Evolutionary conservation across 2,888 invertebrate species (phyloP).

Genomic region (Drosophila bunnanda): DNA sequence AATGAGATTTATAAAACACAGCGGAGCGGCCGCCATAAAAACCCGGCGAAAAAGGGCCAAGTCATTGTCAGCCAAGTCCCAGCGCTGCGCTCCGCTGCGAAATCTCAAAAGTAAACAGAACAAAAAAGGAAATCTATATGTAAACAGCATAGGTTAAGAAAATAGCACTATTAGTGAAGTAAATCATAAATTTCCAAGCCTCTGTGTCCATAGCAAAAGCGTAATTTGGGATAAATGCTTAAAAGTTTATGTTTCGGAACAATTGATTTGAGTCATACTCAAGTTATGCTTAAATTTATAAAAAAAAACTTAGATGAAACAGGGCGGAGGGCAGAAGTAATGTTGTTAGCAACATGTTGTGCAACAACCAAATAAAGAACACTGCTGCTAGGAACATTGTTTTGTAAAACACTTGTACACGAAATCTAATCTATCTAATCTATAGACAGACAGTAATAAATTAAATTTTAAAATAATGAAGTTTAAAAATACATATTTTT

Average conservation of each 20-base stretch:
- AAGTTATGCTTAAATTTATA: background rate
- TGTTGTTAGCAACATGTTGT: background rate
- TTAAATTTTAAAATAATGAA: no score
- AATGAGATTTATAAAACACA: constrained; percentile 80
- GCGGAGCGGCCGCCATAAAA: constrained; percentile 46
- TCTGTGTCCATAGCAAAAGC: background rate
- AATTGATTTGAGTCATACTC: background rate
- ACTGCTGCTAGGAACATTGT: background rate
- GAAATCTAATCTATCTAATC: no score
- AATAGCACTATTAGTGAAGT: background rate
- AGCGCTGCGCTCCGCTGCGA: constrained; percentile 79
- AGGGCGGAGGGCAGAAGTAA: background rate
- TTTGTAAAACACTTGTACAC: no score
- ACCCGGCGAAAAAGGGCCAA: constrained; percentile 69
- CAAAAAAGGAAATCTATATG: constrained; percentile 42
- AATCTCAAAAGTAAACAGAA: constrained; percentile 77
- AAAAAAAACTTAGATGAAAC: background rate
- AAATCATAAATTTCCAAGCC: background rate
- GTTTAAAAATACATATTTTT: no score
- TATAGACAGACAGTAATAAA: no score
- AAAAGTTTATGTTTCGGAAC: background rate
- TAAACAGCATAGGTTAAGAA: constrained; percentile 9
- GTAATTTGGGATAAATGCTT: background rate
- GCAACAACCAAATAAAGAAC: background rate
- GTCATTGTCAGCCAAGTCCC: constrained; percentile 79